Conservation (phyloP, 2,797 vertebrate genomes). For the Fistularia tabacaria region DNA sequence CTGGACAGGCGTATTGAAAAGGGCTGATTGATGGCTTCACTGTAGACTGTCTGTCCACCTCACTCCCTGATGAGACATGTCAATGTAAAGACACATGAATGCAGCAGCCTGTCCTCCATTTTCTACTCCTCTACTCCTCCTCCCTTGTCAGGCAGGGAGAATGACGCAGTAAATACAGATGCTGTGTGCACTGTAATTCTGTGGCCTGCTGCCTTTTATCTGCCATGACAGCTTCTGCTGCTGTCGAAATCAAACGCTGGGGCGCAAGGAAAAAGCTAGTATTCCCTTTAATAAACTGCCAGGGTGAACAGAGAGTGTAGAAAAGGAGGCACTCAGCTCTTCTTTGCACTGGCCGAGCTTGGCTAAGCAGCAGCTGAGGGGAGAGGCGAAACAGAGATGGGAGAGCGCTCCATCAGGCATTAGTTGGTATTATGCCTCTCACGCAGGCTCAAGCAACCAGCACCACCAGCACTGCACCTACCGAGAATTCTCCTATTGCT, state of each 20-base stretch:
- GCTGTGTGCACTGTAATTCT: constrained; percentile 62
- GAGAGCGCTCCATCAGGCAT: constrained; percentile 77
- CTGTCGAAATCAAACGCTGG: constrained; percentile 76
- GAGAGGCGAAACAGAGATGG: constrained; percentile 63
- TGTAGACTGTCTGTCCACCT: constrained; percentile 56
- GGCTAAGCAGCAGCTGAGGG: constrained; percentile 59
- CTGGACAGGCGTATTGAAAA: constrained; percentile 44
- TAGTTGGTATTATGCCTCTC: constrained; percentile 72
- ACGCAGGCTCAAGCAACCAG: constrained; percentile 70
- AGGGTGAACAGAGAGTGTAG: constrained; percentile 54
- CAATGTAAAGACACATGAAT: constrained; percentile 74
- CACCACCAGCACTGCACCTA: constrained; percentile 62
- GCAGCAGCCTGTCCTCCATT: constrained; percentile 71
- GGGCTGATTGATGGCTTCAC: constrained; percentile 67
- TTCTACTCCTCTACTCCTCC: constrained; percentile 61
- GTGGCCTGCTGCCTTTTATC: constrained; percentile 74
- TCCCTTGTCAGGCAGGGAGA: constrained; percentile 60
- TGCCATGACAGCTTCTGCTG: constrained; percentile 77
- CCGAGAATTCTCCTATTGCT: constrained; percentile 63
- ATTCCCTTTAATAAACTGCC: constrained; percentile 86
- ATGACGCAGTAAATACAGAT: constrained; percentile 73
- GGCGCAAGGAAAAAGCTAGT: constrained; percentile 71
- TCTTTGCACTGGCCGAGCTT: constrained; percentile 49
- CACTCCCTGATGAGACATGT: constrained; percentile 67
- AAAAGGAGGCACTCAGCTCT: constrained; percentile 54